phyloP scores from a whole-genome alignment of 2,888 invertebrate species.

The Hecatera dysodea region DNA sequence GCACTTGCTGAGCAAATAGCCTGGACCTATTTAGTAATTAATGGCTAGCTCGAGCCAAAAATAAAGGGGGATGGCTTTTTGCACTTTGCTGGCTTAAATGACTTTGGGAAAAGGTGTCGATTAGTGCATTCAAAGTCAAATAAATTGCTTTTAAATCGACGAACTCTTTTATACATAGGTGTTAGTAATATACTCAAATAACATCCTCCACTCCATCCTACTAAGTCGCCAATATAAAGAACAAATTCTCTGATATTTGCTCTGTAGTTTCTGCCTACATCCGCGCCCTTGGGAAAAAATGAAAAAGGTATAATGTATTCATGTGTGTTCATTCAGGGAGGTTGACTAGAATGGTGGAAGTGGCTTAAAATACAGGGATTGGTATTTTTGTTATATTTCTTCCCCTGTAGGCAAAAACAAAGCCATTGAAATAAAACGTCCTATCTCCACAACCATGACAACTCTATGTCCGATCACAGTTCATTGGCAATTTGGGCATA shows the following conservation, averaged over 20 bases:
- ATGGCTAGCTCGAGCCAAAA: slow-evolving; percentile 52
- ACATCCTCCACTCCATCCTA: no score
- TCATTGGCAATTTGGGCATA: slow-evolving; percentile 75
- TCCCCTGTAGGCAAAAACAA: background rate
- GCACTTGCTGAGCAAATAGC: slow-evolving; percentile 56
- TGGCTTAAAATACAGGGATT: no score
- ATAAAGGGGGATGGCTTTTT: slow-evolving; percentile 41
- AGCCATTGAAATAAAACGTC: background rate
- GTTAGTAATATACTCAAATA: no score
- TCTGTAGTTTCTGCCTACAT: no score
- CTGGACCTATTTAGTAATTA: slow-evolving; percentile 59
- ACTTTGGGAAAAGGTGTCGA: slow-evolving; percentile 5
- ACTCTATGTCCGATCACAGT: slow-evolving; percentile 71
- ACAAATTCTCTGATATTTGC: no score
- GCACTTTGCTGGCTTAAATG: slow-evolving; percentile 32
- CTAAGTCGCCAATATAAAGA: no score
- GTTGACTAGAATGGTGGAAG: no score
- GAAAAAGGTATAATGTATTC: no score
- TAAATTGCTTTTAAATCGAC: background rate
- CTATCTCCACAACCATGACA: slow-evolving; percentile 15
- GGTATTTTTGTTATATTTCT: no score
- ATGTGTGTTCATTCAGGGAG: no score
- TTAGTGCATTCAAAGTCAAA: background rate
- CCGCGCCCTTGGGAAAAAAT: no score
- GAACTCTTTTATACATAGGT: background rate